Conservation (phyloP, 2,888 invertebrate genomes). For the Drosophila testacea region DNA sequence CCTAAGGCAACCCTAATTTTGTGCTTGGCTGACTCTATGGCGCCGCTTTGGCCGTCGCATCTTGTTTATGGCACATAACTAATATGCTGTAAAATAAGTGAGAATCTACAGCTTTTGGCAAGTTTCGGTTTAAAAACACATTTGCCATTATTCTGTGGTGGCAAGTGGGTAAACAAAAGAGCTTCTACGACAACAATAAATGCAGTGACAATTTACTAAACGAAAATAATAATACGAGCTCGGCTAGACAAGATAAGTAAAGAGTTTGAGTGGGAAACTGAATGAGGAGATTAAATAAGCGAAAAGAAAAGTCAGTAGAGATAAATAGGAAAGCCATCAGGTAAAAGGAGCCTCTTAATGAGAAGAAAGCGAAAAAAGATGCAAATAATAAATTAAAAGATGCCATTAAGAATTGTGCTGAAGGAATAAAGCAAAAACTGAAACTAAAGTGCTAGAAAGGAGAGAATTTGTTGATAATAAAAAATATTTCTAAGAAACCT, state of each 20-base stretch:
- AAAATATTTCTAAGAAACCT: too few relatives aligned
- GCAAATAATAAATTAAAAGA: slow-evolving; percentile 4
- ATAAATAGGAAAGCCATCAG: slow-evolving; percentile 13
- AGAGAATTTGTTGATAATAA: neutral
- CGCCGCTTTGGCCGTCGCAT: slow-evolving; percentile 69
- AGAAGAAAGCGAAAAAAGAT: slow-evolving; percentile 7
- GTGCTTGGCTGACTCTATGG: slow-evolving; percentile 67
- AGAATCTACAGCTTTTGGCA: slow-evolving; percentile 57
- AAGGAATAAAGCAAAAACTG: neutral
- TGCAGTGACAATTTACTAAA: slow-evolving; percentile 50
- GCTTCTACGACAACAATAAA: slow-evolving; percentile 30
- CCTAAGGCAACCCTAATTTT: slow-evolving; percentile 70
- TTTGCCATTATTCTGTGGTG: slow-evolving; percentile 61
- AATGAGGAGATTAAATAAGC: neutral
- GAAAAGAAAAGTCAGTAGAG: slow-evolving; percentile 11
- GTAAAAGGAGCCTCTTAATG: slow-evolving; percentile 26
- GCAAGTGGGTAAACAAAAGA: neutral
- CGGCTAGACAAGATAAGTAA: slow-evolving; percentile 1
- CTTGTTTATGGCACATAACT: slow-evolving; percentile 80
- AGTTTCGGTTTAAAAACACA: slow-evolving; percentile 71
- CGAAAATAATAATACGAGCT: slow-evolving; percentile 9
- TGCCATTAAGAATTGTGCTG: slow-evolving; percentile 7
- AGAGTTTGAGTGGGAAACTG: neutral
- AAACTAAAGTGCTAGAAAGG: neutral
- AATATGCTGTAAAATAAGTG: slow-evolving; percentile 79